Evolutionary conservation across 2,797 vertebrate species (phyloP).

Genomic region (Anguilla anguilla): DNA sequence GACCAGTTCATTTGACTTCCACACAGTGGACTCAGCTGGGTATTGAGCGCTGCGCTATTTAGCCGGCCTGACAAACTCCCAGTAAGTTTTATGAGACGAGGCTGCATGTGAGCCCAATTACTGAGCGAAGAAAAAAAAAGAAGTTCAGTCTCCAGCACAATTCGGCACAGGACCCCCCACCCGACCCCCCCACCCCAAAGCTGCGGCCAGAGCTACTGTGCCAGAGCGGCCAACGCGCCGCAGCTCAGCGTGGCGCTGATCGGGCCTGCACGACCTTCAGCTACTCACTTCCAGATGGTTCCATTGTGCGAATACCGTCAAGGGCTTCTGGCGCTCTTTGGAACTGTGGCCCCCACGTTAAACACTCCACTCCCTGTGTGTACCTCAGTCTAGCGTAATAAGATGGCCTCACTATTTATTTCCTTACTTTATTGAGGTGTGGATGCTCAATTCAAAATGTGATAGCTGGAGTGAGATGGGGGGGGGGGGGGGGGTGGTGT

Average conservation of each 20-base stretch:
- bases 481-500: not conserved
- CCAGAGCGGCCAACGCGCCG: not conserved
- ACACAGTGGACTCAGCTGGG: constrained; percentile 25
- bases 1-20: not conserved
- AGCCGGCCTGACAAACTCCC: not conserved
- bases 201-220: not conserved
- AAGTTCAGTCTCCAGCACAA: not conserved
- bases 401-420: not conserved
- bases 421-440: not conserved
- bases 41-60: constrained; percentile 15
- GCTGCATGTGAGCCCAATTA: constrained; percentile 14
- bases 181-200: not conserved
- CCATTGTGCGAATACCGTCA: constrained; percentile 33
- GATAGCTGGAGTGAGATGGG: not conserved
- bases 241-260: not conserved
- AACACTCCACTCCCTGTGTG: constrained; percentile 16
- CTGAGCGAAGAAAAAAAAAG: not conserved
- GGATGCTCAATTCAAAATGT: not conserved
- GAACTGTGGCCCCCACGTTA: constrained; percentile 29
- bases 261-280: constrained; percentile 34
- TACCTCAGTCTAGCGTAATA: not conserved
- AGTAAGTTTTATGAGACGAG: not conserved
- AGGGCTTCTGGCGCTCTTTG: not conserved
- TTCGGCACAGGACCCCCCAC: not conserved
- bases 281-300: constrained; percentile 45